Evolutionary conservation across 2,113 vertebrate genomes (phyloP), one percentile per base, ranked within the genome.

Genomic region (Campylomormyrus numenius): DNA sequence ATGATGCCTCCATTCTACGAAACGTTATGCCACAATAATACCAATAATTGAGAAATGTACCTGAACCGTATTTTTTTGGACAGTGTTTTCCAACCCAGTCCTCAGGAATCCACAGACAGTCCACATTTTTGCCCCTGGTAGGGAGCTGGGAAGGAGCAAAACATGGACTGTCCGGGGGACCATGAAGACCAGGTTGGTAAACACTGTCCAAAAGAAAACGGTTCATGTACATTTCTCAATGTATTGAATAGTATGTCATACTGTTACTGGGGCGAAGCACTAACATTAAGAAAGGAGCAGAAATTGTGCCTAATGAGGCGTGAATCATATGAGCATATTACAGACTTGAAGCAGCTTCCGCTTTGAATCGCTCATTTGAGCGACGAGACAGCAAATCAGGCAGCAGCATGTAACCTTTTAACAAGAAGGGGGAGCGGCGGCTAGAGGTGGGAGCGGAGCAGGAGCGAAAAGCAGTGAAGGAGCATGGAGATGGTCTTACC

Each of bases 401-500:
- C 70, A 19, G 35, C 35, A 39, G 4, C 13, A 85, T 85, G 84
- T n/a, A 24, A n/a, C 46, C 24, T 7, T 48, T 48, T 24, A 85
- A 19, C 9, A 21, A 45, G 42, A 84, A 46, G 45, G 0, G 11
- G 19, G 9, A 27, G 11, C 0, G 4, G 5, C 1, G 5, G 39
- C 42, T 46, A 3, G 9, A 46, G 9, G 8, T 27, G 46, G 8
- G 19, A 19, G 2, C 17, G 0, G n/a, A 48, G 17, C 39, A 9
- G 42, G 42, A 19, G 15, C 11, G 3, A 85, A 27, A 0, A 3
- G 4, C 9, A 9, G 13, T 49, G 48, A 11, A 53, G 50, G 4
- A 17, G 52, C 52, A 21, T 10, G 10, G 27, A 91, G 31, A 53
- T 5, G 13, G 4, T 45, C 93, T 91, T 85, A 94, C 94, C 95